Evolutionary conservation across 2,113 vertebrate species (phyloP).

Genomic region (Actinemys pallida): DNA sequence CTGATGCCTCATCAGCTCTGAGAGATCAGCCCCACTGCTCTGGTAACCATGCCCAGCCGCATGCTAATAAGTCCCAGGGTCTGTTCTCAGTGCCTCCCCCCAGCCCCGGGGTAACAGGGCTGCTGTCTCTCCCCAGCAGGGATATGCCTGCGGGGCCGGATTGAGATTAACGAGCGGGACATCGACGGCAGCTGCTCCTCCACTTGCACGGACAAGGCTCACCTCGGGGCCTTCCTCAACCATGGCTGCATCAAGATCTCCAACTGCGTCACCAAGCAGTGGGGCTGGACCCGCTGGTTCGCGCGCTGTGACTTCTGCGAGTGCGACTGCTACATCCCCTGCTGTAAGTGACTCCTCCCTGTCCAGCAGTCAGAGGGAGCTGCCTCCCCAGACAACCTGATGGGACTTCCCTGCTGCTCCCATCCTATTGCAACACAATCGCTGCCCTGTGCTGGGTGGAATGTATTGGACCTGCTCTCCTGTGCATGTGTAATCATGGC

Average conservation of each 20-base stretch:
- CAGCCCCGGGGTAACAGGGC: rapidly evolving
- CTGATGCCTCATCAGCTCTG: neutral
- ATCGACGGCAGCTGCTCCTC: constrained; percentile 80
- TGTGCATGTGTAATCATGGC: neutral
- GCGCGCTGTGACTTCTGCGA: constrained; percentile 80
- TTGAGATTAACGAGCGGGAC: constrained; percentile 83
- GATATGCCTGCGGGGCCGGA: constrained; percentile 80
- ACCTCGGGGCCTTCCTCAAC: constrained; percentile 68
- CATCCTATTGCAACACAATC: neutral
- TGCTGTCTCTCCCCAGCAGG: constrained; percentile 61
- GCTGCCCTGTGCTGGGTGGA: neutral
- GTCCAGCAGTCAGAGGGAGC: neutral
- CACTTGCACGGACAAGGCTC: constrained; percentile 77
- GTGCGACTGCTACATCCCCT: constrained; percentile 84
- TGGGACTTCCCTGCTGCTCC: neutral
- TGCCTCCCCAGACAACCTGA: neutral
- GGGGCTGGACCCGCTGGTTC: constrained; percentile 85
- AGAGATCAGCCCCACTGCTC: neutral
- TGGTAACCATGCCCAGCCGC: neutral
- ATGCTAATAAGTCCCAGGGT: neutral
- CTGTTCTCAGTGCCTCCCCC: neutral
- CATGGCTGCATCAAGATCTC: constrained; percentile 81
- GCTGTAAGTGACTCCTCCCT: constrained; percentile 68
- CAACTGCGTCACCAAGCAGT: constrained; percentile 80
- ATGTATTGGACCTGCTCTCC: neutral